Percentiles rank a stretch among this genome's conserved stretches.
These are phyloP conservation scores for Brachypterus glaber DNA, from an alignment of 2,888 invertebrate genomes.

Conservation along the genomic window DNA sequence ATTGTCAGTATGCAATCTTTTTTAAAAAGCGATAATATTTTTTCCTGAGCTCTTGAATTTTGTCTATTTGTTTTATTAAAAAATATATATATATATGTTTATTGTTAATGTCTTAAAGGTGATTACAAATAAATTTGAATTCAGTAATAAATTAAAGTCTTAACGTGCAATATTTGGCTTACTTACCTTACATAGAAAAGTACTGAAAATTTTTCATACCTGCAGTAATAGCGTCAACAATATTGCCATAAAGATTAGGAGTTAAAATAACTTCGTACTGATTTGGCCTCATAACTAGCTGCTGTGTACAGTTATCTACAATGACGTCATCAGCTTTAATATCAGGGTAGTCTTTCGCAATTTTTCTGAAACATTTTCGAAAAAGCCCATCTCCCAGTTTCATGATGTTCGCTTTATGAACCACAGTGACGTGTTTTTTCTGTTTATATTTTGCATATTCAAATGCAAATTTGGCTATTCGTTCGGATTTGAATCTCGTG, in stretches of 20 bases:
- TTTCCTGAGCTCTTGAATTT: too few species aligned
- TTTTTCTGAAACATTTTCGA: conserved; percentile 19
- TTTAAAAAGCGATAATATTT: too few species aligned
- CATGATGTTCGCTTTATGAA: conserved; percentile 52
- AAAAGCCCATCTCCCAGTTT: conserved; percentile 29
- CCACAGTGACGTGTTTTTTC: conserved; percentile 50
- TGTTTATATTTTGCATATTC: conserved; percentile 45
- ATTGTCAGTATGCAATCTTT: too few species aligned
- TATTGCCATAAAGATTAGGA: conserved; percentile 28
- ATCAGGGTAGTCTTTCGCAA: conserved; percentile 23
- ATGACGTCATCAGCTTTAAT: conserved; percentile 24
- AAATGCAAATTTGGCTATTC: conserved; percentile 50
- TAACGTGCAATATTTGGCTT: too few species aligned
- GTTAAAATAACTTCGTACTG: conserved; percentile 27
- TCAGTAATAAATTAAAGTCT: too few species aligned
- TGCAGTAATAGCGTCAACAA: conserved; percentile 24
- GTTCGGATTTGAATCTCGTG: conserved; percentile 41
- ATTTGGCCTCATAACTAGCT: conserved; percentile 23
- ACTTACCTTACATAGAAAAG: too few species aligned
- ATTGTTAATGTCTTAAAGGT: too few species aligned
- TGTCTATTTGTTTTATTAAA: too few species aligned
- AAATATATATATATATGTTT: too few species aligned
- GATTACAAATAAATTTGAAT: too few species aligned
- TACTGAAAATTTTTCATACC: too few species aligned
- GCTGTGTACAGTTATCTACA: conserved; percentile 25